Evolutionary conservation across 2,113 vertebrate genomes (phyloP).

Genomic region (Caracal caracal): DNA sequence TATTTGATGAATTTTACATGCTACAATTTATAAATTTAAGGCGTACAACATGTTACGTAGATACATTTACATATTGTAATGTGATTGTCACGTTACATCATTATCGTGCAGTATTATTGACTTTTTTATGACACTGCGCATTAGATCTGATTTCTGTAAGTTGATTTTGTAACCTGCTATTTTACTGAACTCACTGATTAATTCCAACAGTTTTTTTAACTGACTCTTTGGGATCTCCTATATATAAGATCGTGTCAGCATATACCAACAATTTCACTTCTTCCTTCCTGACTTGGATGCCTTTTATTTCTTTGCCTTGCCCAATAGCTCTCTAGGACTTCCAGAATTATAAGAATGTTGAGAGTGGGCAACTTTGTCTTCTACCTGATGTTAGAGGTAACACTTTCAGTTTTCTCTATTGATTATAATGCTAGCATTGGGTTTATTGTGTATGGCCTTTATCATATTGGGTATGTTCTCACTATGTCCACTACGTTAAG

Average conservation of each 20-base stretch:
- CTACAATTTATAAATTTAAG: background rate
- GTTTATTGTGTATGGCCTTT: background rate
- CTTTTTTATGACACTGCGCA: background rate
- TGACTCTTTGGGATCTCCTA: background rate
- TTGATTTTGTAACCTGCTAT: background rate
- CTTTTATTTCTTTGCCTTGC: background rate
- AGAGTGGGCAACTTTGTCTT: background rate
- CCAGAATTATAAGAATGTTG: background rate
- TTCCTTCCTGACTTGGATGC: background rate
- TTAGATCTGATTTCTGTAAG: background rate
- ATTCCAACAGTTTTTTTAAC: background rate
- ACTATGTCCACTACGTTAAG: background rate
- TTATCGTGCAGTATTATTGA: background rate
- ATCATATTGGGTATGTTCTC: background rate
- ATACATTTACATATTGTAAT: background rate
- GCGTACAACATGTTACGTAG: background rate
- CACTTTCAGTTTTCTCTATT: background rate
- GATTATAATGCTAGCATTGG: background rate
- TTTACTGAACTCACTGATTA: background rate
- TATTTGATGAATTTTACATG: background rate
- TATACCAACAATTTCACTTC: background rate
- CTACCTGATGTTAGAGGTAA: background rate
- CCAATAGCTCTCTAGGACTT: background rate
- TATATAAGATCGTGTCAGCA: background rate
- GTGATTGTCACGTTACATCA: background rate